Evolutionary conservation across 2,797 vertebrate species (phyloP).

Genomic region (Anguilla obscura): DNA sequence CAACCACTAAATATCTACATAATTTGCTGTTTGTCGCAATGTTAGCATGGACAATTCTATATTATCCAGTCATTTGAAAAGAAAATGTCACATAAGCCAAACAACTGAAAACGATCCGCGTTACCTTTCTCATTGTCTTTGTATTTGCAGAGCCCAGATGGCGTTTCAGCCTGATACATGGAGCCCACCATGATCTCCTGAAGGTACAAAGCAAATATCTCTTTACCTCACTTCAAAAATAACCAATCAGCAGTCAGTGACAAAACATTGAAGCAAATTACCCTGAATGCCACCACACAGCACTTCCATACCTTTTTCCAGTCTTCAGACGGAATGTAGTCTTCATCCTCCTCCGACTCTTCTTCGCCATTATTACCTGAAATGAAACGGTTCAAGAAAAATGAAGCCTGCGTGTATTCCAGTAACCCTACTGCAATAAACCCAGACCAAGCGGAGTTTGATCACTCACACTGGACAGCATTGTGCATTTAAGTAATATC

Average conservation of each 20-base stretch:
- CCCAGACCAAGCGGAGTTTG: not conserved
- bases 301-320: conserved; percentile 90
- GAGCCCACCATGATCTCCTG: conserved; percentile 99
- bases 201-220: conserved; percentile 32
- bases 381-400: conserved; percentile 23
- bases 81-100: not conserved
- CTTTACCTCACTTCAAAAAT: not conserved
- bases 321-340: conserved; percentile 97
- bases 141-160: conserved; percentile 86
- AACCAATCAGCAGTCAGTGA: not conserved
- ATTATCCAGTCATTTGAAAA: not conserved
- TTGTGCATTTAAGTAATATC: not conserved
- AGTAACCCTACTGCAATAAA: not conserved
- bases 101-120: not conserved
- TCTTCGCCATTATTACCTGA: conserved; percentile 92
- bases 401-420: not conserved
- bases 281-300: not conserved
- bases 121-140: conserved; percentile 94
- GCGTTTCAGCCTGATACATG: conserved; percentile 98
- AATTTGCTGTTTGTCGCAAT: not conserved
- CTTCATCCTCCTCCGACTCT: conserved; percentile 98
- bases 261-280: not conserved
- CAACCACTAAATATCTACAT: not conserved
- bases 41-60: not conserved
- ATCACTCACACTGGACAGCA: not conserved